Evolutionary conservation across 2,113 vertebrate genomes (phyloP).

Genomic region (Nesoenas mayeri): DNA sequence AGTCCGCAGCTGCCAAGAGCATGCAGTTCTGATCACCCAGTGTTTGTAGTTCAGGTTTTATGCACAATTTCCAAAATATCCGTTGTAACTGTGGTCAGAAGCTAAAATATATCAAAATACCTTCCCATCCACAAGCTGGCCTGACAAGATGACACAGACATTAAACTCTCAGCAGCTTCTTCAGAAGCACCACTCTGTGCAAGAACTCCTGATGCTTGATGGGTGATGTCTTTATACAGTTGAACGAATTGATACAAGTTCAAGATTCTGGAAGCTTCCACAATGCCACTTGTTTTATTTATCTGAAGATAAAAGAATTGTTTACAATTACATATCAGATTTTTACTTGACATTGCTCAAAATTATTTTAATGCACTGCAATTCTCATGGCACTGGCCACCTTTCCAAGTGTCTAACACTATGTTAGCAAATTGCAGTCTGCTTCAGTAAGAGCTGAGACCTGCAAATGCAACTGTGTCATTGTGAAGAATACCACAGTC

Average conservation of each 20-base stretch:
- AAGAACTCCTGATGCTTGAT: constrained; percentile 88
- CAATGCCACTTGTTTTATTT: constrained; percentile 89
- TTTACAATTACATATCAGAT: not conserved
- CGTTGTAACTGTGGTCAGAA: not conserved
- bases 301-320: constrained; percentile 80
- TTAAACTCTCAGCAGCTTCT: constrained; percentile 76
- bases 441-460: not conserved
- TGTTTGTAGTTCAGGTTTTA: not conserved
- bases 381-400: not conserved
- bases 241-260: constrained; percentile 98
- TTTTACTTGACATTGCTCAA: not conserved
- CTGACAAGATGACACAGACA: constrained; percentile 86
- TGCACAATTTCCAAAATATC: not conserved
- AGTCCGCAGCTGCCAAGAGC: not conserved
- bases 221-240: constrained; percentile 94
- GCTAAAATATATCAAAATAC: constrained; percentile 66
- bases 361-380: not conserved
- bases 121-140: constrained; percentile 98
- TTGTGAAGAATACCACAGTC: not conserved
- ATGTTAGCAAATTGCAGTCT: not conserved
- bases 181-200: constrained; percentile 74
- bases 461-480: not conserved
- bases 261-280: constrained; percentile 96
- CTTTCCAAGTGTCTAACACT: not conserved
- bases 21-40: not conserved